Evolutionary conservation across 2,888 invertebrate species (phyloP), one percentile per base, ranked within the genome.

Genomic region (Parthenolecanium corni): DNA sequence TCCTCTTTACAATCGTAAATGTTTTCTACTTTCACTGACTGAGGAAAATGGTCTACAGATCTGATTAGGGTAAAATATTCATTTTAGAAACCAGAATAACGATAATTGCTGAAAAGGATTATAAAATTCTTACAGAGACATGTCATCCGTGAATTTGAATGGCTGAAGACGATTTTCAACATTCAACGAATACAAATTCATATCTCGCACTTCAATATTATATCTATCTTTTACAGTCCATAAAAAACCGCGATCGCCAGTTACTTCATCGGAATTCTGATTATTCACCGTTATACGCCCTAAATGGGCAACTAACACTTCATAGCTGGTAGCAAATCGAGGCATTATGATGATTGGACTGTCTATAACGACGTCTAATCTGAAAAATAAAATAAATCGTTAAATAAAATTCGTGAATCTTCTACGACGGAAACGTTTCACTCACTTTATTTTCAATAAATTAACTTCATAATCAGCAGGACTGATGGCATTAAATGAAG

Each of bases 261-360:
- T 63, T 3, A 63, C 54, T 52, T 63, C 63, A 24, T 63, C 63
- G 20, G 46, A 40, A 73, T 70, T 63, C 24, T 52, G 52, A 64
- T 73, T 73, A 42, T 65, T 68, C 14, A 78, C 76, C 24, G 84
- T 82, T 73, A 94, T 94, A 72, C 89, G 86, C 42, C 95, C 95
- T 67, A 96, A 80, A 78, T 93, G 93, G 16, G 90, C 91, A 44
- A 95, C 89, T 68, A 94, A 80, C 58, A 94, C 92, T 72, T 91
- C 84, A 12, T 82, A 71, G 73, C 90, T 91, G 68, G 79, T 79
- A 31, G 84, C 81, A 11, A 82, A 80, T 66, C 89, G 79, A 0
- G 95, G 94, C 61, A 95, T 75, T 64, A 95, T 86, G 67, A 95
- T 80, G 47, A 95, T 90, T 0, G 96, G 96, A 56, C 91, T 92